Evolutionary conservation across 2,888 invertebrate species (phyloP), one percentile per base, ranked within the genome.

Genomic region (Chalcis sispes): DNA sequence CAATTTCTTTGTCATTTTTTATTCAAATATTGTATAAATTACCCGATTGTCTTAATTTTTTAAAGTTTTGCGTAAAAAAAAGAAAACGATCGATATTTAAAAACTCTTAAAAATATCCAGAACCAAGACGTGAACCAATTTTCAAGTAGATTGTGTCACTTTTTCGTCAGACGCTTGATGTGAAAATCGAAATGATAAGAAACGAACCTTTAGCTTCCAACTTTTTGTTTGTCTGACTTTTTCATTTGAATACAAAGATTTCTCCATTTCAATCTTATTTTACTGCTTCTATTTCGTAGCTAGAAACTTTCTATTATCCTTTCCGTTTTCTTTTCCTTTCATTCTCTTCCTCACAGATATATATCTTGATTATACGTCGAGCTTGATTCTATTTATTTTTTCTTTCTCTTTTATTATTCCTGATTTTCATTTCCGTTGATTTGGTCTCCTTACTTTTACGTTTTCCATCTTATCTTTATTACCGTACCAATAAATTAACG

Each of bases 241-340:
- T 61, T 52, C 52, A 61, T 61, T 61, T 61, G 42, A 52, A 62
- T 29, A 42, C 40, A 10, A 40, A 61, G 62, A 54, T 71, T 71
- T 62, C 52, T 62, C 46, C 23, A 46, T 71, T 52, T 71, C 62
- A 62, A 62, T 62, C 62, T 71, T 52, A 42, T 54, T 71, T 62
- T 42, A 71, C 40, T 42, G 15, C 27, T 62, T 61, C 54, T 71
- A 54, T 62, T 71, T 69, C 42, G n/a, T n/a, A 40, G 42, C 27
- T n/a, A n/a, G 29, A 36, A 20, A 65, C n/a, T n/a, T n/a, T 36
- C 42, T 67, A 42, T 67, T 67, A 56, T 67, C 40, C 59, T 59
- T 27, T 46, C 20, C 10, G 2, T 29, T 5, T 10, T 2, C n/a
- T 69, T 59, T 40, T 65, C 25, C 18, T 8, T 20, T 5, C 67